Conservation (phyloP, 2,797 vertebrate genomes). For the Pteropus rufus region DNA sequence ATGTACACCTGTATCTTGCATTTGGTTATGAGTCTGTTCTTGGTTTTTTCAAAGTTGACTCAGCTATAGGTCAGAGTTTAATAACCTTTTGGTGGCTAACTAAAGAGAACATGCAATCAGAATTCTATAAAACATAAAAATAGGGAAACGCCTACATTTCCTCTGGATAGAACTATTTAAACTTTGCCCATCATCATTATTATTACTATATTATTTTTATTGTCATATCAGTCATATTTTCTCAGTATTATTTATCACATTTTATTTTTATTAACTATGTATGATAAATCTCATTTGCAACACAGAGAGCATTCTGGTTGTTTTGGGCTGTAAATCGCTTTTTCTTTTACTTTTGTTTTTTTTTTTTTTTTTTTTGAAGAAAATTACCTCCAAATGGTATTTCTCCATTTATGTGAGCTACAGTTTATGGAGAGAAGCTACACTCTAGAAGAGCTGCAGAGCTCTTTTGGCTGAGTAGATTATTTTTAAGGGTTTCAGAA, state of each 20-base stretch:
- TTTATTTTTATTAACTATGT: slow-evolving; percentile 49
- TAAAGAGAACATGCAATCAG: not conserved
- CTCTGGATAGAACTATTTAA: not conserved
- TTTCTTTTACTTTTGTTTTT: not conserved
- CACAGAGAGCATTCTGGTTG: not conserved
- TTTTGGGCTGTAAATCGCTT: slow-evolving; percentile 24
- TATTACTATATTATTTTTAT: not conserved
- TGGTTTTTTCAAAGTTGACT: not conserved
- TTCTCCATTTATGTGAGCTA: not conserved
- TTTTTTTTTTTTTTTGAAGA: not conserved
- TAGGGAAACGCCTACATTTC: not conserved
- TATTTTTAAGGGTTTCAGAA: not conserved
- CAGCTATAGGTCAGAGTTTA: not conserved
- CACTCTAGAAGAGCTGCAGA: not conserved
- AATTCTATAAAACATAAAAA: not conserved
- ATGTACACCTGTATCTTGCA: not conserved
- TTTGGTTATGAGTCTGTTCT: not conserved
- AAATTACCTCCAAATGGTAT: slow-evolving; percentile 39
- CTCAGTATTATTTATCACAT: slow-evolving; percentile 39
- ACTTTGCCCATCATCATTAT: not conserved
- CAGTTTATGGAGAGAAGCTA: not conserved
- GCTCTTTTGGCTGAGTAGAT: not conserved
- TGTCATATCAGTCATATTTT: slow-evolving; percentile 34
- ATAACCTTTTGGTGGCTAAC: not conserved
- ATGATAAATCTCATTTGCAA: not conserved